Conservation (phyloP, 1,140 invertebrate genomes). For the Brachionus plicatilis region DNA sequence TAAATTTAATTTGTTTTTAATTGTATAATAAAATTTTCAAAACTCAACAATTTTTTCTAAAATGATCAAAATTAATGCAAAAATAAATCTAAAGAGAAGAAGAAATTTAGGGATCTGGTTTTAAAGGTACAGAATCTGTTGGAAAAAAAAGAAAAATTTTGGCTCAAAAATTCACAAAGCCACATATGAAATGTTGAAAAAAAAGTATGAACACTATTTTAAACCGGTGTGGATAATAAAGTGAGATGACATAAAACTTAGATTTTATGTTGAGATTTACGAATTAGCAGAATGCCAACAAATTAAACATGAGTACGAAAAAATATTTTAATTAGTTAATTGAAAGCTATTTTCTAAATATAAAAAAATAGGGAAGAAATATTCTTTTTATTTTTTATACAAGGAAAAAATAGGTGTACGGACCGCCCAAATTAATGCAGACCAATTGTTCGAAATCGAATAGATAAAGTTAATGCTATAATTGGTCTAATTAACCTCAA, state of each 20-base stretch:
- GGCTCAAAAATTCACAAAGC: too few relatives aligned
- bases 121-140: too few relatives aligned
- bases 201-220: neutral
- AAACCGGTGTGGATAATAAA: neutral
- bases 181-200: too few relatives aligned
- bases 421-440: neutral
- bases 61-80: too few relatives aligned
- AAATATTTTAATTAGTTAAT: conserved; percentile 38
- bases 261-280: neutral
- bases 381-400: neutral
- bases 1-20: too few relatives aligned
- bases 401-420: neutral
- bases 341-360: conserved; percentile 15
- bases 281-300: conserved; percentile 22
- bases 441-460: neutral
- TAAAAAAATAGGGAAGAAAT: neutral
- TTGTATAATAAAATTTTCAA: too few relatives aligned
- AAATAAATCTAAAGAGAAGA: too few relatives aligned
- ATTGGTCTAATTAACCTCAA: neutral
- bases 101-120: too few relatives aligned
- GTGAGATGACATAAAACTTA: neutral
- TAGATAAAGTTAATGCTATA: neutral
- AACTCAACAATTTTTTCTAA: too few relatives aligned
- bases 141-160: too few relatives aligned
- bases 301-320: neutral